These are phyloP conservation scores for Pipistrellus nathusii DNA, from an alignment of 2,797 vertebrate species.

Conservation along the genomic window DNA sequence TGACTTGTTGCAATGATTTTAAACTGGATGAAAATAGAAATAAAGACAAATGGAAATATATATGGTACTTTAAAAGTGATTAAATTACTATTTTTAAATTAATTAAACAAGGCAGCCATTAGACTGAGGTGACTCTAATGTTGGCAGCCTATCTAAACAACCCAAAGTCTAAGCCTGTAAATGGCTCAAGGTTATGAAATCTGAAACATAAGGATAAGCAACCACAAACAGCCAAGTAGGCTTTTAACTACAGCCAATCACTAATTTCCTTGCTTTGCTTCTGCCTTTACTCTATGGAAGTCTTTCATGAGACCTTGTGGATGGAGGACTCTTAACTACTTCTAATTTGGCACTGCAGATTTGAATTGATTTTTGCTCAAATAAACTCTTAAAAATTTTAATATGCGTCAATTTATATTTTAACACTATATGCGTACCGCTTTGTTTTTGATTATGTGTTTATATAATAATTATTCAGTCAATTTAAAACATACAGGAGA, in stretches of 20 bases:
- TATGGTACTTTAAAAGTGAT: background rate
- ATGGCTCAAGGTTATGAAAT: background rate
- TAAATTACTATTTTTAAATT: background rate
- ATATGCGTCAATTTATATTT: background rate
- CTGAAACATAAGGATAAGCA: background rate
- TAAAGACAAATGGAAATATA: slow-evolving; percentile 6
- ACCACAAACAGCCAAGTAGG: background rate
- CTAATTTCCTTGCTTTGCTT: background rate
- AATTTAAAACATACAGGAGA: background rate
- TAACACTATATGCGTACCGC: background rate
- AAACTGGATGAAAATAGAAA: background rate
- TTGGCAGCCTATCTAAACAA: background rate
- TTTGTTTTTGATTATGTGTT: background rate
- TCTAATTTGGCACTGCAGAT: background rate
- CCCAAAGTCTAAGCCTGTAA: background rate
- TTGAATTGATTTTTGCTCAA: background rate
- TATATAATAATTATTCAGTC: background rate
- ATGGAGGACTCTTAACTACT: background rate
- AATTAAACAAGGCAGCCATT: background rate
- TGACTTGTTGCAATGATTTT: background rate
- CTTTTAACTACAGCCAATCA: background rate
- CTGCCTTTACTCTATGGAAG: background rate
- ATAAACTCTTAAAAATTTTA: background rate
- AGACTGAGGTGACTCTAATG: too few relatives aligned
- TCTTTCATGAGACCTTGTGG: background rate